Percentiles rank a stretch among this genome's conserved stretches.
Evolutionary conservation across 2,113 vertebrate genomes (phyloP).

Genomic region (Elephantulus edwardii): DNA sequence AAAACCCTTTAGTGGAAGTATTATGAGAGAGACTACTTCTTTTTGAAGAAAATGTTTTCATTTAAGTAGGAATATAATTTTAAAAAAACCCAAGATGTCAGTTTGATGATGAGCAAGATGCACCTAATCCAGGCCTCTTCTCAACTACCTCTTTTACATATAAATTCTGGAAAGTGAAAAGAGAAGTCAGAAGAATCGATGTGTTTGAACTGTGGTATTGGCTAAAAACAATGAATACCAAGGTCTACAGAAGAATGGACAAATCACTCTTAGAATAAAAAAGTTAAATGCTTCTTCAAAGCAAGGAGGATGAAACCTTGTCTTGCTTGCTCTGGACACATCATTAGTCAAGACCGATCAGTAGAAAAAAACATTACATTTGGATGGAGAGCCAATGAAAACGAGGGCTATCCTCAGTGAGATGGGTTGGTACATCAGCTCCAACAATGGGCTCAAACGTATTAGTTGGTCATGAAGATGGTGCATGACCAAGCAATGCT

Average conservation of each 20-base stretch:
- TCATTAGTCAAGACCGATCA: neutral
- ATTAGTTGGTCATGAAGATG: neutral
- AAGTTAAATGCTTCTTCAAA: neutral
- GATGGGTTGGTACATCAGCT: no score
- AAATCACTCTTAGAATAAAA: neutral
- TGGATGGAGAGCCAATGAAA: neutral
- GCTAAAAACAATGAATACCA: neutral
- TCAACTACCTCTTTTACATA: neutral
- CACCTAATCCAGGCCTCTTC: neutral
- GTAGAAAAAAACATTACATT: neutral
- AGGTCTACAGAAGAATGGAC: neutral
- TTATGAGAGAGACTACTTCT: no score
- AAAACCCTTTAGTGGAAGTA: neutral
- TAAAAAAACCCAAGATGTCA: neutral
- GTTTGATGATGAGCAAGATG: neutral
- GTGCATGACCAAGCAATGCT: neutral
- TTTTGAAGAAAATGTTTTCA: no score
- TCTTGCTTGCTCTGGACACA: neutral
- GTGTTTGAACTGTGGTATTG: neutral
- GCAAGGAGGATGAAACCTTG: neutral
- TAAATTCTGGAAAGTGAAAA: neutral
- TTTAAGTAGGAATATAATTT: no score
- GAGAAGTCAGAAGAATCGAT: neutral
- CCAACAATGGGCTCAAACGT: neutral
- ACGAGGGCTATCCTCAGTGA: neutral